These are phyloP conservation scores for Hirundo rustica DNA, from an alignment of 2,797 vertebrate species.

Conservation along the genomic window DNA sequence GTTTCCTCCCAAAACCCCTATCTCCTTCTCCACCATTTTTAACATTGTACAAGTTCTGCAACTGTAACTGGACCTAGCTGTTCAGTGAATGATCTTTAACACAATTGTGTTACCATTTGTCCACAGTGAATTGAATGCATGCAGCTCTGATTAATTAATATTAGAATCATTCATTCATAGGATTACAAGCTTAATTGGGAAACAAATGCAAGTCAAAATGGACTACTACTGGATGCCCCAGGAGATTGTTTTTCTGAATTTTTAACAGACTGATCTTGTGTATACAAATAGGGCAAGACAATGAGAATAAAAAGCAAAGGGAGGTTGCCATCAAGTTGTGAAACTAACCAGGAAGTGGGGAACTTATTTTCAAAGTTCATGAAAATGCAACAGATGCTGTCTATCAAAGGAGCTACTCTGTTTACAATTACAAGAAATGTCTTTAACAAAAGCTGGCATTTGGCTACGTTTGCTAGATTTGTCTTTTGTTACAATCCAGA, in stretches of 20 bases:
- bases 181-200: conserved; percentile 26
- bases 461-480: conserved; percentile 21
- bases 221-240: conserved; percentile 24
- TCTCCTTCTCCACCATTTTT: background rate
- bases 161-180: conserved; percentile 20
- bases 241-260: conserved; percentile 20
- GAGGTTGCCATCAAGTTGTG: conserved; percentile 14
- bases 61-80: background rate
- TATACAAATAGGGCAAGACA: conserved; percentile 8
- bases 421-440: conserved; percentile 35
- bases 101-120: background rate
- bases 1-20: background rate
- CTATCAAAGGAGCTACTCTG: conserved; percentile 33
- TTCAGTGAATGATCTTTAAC: background rate
- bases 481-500: conserved; percentile 37
- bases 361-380: conserved; percentile 8
- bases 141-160: conserved; percentile 24
- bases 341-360: conserved; percentile 28
- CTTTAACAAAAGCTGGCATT: conserved; percentile 52
- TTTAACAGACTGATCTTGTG: background rate
- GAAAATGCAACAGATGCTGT: conserved; percentile 47
- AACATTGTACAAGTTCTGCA: background rate
- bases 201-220: conserved; percentile 46
- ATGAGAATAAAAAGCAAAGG: conserved; percentile 25
- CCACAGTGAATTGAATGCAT: background rate